Base-by-base conservation (phyloP, 1,140 invertebrate genomes). In the Euschistus heros region DNA sequence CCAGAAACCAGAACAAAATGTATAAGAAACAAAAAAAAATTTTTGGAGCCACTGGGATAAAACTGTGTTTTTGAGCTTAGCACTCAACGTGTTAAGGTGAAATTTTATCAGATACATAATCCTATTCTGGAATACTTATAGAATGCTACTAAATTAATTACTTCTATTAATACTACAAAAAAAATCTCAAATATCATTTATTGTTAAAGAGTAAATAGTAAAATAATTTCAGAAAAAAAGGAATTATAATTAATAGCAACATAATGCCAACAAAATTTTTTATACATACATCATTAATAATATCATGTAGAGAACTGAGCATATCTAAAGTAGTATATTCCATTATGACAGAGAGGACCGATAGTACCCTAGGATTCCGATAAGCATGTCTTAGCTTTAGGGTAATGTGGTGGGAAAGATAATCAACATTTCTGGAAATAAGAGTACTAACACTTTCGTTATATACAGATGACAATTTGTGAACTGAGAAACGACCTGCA, bases 351-450 rank as follows among this genome's bases (percentile, higher is more conserved):
- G 76, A 76, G 17, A 88, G 72, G 37, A 83, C 82, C 68, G 80
- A 76, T 7, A 84, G 72, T 6, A 82, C 80, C 15, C 76, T 75
- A 5, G 75, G 74, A 73, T 82, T 80, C 17, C 75, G 70, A 27
- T 77, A 70, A 61, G 81, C 73, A 70, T 78, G 78, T 20, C 79
- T 79, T n/a, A 87, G 75, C 73, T 82, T 80, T 0, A 80, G 71
- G 15, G 80, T 82, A 44, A 87, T 77, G 64, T 86, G 80, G 69
- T 82, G 81, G 0, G 83, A 81, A 68, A 86, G 80, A 69, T 86
- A 87, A 73, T 86, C 84, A 2, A 82, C 78, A 69, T 87, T 87
- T 2, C 69, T 66, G 26, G 76, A 75, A 33, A 87, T 75, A 22
- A 87, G 75, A 7, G 80, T 75, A 0, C 78, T 76, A 2, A 84